Percentiles rank a stretch among this genome's conserved stretches.
Evolutionary conservation across 2,113 vertebrate species (phyloP).

Genomic region (Lepus americanus): DNA sequence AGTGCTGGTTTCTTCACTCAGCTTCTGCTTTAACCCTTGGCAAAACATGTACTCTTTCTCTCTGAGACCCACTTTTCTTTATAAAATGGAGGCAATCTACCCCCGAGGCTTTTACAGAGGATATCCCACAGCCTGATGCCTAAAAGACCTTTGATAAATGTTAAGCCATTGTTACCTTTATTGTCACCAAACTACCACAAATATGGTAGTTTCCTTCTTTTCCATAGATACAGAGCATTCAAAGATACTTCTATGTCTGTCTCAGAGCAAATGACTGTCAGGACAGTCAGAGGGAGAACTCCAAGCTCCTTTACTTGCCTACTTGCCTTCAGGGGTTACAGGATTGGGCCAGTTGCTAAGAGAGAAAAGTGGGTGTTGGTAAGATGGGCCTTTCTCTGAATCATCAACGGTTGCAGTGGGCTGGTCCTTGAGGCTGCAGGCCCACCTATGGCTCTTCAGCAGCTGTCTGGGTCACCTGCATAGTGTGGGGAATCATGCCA

Average conservation of each 20-base stretch:
- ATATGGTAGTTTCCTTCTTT: background rate
- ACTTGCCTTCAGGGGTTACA: background rate
- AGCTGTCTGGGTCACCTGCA: background rate
- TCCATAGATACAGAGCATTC: background rate
- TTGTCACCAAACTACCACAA: background rate
- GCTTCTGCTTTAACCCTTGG: background rate
- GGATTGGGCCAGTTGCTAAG: background rate
- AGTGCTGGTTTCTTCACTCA: background rate
- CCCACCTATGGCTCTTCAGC: background rate
- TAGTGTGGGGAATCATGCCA: background rate
- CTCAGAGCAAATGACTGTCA: constrained; percentile 10
- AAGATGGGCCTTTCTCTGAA: background rate
- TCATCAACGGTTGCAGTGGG: background rate
- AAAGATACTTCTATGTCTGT: background rate
- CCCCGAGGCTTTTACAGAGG: background rate
- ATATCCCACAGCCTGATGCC: background rate
- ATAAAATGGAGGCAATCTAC: background rate
- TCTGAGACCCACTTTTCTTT: constrained; percentile 12
- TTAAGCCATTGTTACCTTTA: constrained; percentile 20
- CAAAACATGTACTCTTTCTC: background rate
- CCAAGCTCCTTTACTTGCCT: background rate
- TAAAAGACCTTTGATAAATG: background rate
- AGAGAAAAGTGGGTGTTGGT: background rate
- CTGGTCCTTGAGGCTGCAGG: background rate
- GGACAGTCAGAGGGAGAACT: background rate